Percentiles rank a stretch among this genome's conserved stretches.
These are phyloP conservation scores for Picus viridis DNA, from an alignment of 2,797 vertebrate species.

Conservation along the genomic window DNA sequence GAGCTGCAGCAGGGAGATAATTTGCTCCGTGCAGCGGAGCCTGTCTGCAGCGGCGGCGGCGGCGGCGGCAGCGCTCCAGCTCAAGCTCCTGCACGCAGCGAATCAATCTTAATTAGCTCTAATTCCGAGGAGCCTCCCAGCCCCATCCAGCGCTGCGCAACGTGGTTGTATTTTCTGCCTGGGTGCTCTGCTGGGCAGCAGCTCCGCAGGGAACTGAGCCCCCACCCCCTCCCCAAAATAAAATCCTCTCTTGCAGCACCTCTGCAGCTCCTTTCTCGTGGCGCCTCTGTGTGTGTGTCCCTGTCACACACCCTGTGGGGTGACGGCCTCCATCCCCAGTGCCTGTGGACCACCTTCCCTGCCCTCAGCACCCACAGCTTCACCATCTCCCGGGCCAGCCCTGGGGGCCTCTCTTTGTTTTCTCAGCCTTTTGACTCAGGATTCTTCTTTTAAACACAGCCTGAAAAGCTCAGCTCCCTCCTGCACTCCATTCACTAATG, in stretches of 20 bases:
- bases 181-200: neutral
- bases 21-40: neutral
- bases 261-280: neutral
- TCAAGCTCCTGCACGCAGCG: neutral
- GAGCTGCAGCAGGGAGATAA: neutral
- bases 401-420: conserved; percentile 57
- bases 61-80: neutral
- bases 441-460: conserved; percentile 36
- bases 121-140: conserved; percentile 10
- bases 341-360: neutral
- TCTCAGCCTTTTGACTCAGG: conserved; percentile 33
- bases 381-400: neutral
- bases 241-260: neutral
- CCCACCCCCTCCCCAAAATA: too few relatives aligned
- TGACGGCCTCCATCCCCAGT: neutral
- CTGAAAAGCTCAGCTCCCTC: conserved; percentile 38
- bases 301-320: fast-evolving
- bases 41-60: neutral
- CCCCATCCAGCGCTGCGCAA: neutral
- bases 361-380: neutral
- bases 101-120: conserved; percentile 50
- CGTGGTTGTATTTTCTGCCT: neutral
- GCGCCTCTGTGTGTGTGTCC: too few relatives aligned
- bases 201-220: neutral
- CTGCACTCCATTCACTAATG: conserved; percentile 57